phyloP scores from a whole-genome alignment of 2,888 invertebrate species.

The Hanleya hanleyi region DNA sequence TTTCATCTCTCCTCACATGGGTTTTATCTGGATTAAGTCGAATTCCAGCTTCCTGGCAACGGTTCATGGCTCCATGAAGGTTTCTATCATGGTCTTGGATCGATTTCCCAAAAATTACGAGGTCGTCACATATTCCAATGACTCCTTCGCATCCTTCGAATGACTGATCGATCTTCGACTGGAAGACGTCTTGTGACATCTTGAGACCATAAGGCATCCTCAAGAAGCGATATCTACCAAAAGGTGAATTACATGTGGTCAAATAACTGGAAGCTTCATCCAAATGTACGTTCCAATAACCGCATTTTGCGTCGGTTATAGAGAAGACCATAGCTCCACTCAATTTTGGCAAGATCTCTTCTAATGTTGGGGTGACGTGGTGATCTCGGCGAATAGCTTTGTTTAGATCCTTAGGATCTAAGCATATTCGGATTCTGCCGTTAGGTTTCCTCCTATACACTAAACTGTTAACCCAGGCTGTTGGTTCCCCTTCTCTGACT shows the following conservation, averaged over 20 bases:
- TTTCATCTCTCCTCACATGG: slow-evolving; percentile 1
- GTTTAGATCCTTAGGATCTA: slow-evolving; percentile 15
- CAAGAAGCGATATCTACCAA: not conserved
- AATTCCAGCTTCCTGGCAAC: not conserved
- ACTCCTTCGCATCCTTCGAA: slow-evolving; percentile 17
- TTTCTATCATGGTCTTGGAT: slow-evolving; percentile 4
- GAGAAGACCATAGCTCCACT: slow-evolving; percentile 20
- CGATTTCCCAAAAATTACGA: slow-evolving; percentile 10
- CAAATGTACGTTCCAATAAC: slow-evolving; percentile 31
- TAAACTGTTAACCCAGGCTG: slow-evolving; percentile 24
- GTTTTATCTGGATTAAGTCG: slow-evolving; percentile 16
- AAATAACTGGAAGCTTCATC: slow-evolving; percentile 7
- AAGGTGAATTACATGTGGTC: slow-evolving; percentile 24
- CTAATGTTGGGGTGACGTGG: slow-evolving; percentile 23
- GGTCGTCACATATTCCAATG: slow-evolving; percentile 7
- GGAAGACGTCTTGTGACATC: slow-evolving; percentile 14
- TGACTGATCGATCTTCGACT: slow-evolving; percentile 12
- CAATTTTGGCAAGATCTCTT: slow-evolving; percentile 26
- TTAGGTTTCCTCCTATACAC: no score
- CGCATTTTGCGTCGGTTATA: slow-evolving; percentile 32
- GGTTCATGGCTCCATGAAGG: slow-evolving; percentile 11
- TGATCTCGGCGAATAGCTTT: slow-evolving; percentile 19
- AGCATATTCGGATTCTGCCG: slow-evolving; percentile 19
- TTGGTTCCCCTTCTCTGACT: slow-evolving; percentile 15
- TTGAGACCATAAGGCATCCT: not conserved